Evolutionary conservation across 1,140 invertebrate genomes (phyloP).

Genomic region (Zaprionus taronus): DNA sequence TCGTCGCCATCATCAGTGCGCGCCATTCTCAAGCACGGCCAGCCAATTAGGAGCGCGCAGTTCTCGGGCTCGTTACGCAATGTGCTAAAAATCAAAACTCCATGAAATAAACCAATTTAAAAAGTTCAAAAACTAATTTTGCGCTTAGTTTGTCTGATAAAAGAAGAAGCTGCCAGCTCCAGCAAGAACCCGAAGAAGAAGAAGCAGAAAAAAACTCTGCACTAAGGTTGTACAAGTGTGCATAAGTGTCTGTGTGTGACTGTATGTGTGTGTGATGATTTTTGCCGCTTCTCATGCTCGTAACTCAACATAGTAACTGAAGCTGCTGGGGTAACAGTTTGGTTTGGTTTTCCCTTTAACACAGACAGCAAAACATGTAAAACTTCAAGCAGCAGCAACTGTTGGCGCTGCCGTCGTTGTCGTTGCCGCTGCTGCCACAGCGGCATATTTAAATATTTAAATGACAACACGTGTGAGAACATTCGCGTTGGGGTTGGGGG

Average conservation of each 20-base stretch:
- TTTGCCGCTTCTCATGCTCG: conserved; percentile 24
- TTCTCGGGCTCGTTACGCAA: conserved; percentile 79
- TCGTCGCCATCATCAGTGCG: neutral
- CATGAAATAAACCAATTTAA: conserved; percentile 84
- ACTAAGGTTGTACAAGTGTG: conserved; percentile 9
- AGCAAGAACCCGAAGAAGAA: conserved; percentile 33
- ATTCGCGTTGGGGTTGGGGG: conserved; percentile 58
- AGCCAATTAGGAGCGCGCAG: conserved; percentile 72
- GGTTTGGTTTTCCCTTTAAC: conserved; percentile 76
- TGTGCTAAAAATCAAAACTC: conserved; percentile 84
- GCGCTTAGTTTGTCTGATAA: conserved; percentile 83
- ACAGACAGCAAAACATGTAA: conserved; percentile 75
- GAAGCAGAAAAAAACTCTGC: conserved; percentile 38
- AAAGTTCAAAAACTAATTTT: conserved; percentile 84
- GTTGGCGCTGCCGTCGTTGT: conserved; percentile 37
- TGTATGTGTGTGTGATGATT: conserved; percentile 43
- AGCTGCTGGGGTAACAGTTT: conserved; percentile 69
- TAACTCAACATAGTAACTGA: conserved; percentile 14
- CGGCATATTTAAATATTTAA: conserved; percentile 79
- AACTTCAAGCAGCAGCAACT: conserved; percentile 54
- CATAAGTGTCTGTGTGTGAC: conserved; percentile 32
- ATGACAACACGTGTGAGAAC: conserved; percentile 80
- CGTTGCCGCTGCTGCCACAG: conserved; percentile 70
- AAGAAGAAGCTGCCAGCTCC: conserved; percentile 62
- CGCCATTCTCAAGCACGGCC: conserved; percentile 48